Evolutionary conservation across 2,113 vertebrate genomes (phyloP).

Genomic region (Rhineura floridana): DNA sequence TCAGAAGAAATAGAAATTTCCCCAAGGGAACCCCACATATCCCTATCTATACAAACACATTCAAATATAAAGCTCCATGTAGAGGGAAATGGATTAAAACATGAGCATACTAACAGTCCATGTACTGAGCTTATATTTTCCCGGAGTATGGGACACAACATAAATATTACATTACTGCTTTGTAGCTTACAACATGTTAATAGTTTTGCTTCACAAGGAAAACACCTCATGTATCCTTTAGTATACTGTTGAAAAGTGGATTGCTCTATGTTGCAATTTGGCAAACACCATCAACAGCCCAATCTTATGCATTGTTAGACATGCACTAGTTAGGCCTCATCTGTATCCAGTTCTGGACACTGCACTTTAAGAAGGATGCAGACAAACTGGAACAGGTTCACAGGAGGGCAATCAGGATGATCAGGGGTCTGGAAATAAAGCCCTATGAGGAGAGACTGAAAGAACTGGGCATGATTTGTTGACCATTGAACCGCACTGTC

Average conservation of each 20-base stretch:
- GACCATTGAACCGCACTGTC: too few relatives aligned
- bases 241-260: slow-evolving; percentile 40
- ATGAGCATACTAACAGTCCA: slow-evolving; percentile 44
- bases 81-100: slow-evolving; percentile 55
- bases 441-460: too few relatives aligned
- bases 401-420: too few relatives aligned
- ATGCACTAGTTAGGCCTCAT: too few relatives aligned
- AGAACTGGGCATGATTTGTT: too few relatives aligned
- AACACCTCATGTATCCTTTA: slow-evolving; percentile 50
- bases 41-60: fast-evolving
- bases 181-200: slow-evolving; percentile 55
- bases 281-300: background rate
- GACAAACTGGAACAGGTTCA: too few relatives aligned
- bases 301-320: background rate
- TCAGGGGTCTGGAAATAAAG: too few relatives aligned
- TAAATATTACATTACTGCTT: slow-evolving; percentile 67
- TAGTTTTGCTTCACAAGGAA: slow-evolving; percentile 51
- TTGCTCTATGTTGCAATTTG: slow-evolving; percentile 43
- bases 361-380: too few relatives aligned
- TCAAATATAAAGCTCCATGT: slow-evolving; percentile 5
- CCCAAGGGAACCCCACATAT: background rate
- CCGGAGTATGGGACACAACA: slow-evolving; percentile 52
- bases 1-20: too few relatives aligned
- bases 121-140: slow-evolving; percentile 68
- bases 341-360: too few relatives aligned